Evolutionary conservation across 2,797 vertebrate species (phyloP).

Genomic region (Sternotherus odoratus): DNA sequence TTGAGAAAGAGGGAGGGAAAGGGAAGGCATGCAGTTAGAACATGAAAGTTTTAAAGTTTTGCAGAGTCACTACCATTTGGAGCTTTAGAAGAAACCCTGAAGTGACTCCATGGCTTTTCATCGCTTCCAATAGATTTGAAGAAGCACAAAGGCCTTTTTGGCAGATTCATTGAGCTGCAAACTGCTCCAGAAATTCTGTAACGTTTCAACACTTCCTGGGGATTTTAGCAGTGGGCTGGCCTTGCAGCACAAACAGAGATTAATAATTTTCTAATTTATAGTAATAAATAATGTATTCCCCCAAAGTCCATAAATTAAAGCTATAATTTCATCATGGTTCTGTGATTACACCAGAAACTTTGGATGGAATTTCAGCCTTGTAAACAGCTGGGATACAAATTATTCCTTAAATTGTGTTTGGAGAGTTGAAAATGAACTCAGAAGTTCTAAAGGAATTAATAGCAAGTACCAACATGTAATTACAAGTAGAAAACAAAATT

Average conservation of each 20-base stretch:
- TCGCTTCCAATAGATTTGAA: slow-evolving; percentile 49
- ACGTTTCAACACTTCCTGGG: slow-evolving; percentile 64
- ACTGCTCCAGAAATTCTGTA: slow-evolving; percentile 32
- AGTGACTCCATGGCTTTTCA: slow-evolving; percentile 51
- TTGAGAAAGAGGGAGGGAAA: background rate
- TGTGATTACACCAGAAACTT: slow-evolving; percentile 74
- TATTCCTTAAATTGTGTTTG: slow-evolving; percentile 59
- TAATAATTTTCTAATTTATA: slow-evolving; percentile 73
- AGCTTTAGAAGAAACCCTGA: background rate
- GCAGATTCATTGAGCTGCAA: slow-evolving; percentile 39
- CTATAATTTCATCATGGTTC: slow-evolving; percentile 78
- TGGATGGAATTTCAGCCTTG: slow-evolving; percentile 80
- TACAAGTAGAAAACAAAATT: slow-evolving; percentile 66
- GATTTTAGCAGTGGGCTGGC: slow-evolving; percentile 40
- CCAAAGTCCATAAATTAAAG: slow-evolving; percentile 75
- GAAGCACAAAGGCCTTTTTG: slow-evolving; percentile 39
- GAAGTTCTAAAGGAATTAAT: slow-evolving; percentile 66
- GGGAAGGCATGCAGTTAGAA: background rate
- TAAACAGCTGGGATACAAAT: slow-evolving; percentile 47
- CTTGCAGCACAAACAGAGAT: slow-evolving; percentile 73
- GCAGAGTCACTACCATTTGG: background rate
- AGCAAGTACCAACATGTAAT: slow-evolving; percentile 56
- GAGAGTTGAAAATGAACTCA: slow-evolving; percentile 66
- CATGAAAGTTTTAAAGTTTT: background rate
- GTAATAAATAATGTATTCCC: slow-evolving; percentile 78